Evolutionary conservation across 2,888 invertebrate species (phyloP).

Genomic region (Selenia dentaria): DNA sequence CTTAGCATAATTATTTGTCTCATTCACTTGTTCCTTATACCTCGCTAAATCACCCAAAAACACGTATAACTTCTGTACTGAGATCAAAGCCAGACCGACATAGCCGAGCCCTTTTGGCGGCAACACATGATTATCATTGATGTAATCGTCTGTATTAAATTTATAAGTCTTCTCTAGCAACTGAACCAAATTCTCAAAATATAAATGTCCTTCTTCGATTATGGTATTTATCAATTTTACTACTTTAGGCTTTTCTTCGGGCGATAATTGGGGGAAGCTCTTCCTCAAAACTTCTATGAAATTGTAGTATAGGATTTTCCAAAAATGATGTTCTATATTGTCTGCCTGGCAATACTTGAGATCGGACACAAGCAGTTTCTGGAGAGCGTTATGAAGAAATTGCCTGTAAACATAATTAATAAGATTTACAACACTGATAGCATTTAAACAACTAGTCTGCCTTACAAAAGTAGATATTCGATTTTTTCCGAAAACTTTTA

Average conservation of each 20-base stretch:
- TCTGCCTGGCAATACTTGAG: slow-evolving; percentile 94
- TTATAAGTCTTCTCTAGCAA: slow-evolving; percentile 90
- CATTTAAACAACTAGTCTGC: too few species aligned
- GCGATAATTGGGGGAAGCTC: slow-evolving; percentile 85
- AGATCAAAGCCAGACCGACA: slow-evolving; percentile 91
- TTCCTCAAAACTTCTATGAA: slow-evolving; percentile 93
- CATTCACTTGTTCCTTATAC: slow-evolving; percentile 94
- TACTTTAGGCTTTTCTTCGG: slow-evolving; percentile 86
- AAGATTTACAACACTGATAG: not conserved
- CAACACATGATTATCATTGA: slow-evolving; percentile 83
- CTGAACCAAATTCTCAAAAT: slow-evolving; percentile 90
- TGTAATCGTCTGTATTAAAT: slow-evolving; percentile 87
- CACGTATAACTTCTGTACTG: slow-evolving; percentile 94
- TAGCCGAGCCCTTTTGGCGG: slow-evolving; percentile 87
- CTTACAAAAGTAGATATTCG: too few species aligned
- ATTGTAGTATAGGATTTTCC: slow-evolving; percentile 96
- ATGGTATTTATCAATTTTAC: slow-evolving; percentile 87
- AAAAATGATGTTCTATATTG: slow-evolving; percentile 95
- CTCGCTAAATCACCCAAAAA: slow-evolving; percentile 96
- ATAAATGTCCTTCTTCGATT: slow-evolving; percentile 92
- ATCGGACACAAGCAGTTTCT: slow-evolving; percentile 89
- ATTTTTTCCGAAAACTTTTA: too few species aligned
- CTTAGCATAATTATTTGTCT: slow-evolving; percentile 91
- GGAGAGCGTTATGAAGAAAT: slow-evolving; percentile 88
- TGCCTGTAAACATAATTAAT: slow-evolving; percentile 52